Conservation (phyloP, 2,797 vertebrate genomes). For the Amphiprion clarkii region DNA sequence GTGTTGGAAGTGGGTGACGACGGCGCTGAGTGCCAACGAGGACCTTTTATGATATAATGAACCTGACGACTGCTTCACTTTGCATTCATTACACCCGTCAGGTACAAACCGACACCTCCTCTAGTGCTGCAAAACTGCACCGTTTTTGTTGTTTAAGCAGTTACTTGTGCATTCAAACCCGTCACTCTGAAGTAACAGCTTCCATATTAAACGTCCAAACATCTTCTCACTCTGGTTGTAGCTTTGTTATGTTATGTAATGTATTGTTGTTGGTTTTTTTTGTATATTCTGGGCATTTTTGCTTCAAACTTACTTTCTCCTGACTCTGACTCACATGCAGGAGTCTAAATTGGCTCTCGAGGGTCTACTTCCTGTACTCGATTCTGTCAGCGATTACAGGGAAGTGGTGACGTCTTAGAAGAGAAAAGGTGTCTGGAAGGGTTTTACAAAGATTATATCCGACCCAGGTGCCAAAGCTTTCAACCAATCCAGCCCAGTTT, state of each 20-base stretch:
- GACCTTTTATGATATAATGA: constrained; percentile 69
- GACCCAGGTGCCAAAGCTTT: not conserved
- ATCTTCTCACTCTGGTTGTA: not conserved
- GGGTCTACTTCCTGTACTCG: constrained; percentile 26
- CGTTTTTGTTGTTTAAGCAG: constrained; percentile 8
- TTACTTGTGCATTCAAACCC: constrained; percentile 21
- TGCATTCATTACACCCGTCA: constrained; percentile 57
- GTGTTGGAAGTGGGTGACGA: constrained; percentile 51
- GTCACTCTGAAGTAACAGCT: constrained; percentile 1
- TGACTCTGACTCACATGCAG: not conserved
- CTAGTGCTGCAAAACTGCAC: constrained; percentile 7
- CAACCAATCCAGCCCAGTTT: not conserved
- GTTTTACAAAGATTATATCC: not conserved
- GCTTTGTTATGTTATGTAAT: not conserved
- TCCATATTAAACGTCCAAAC: not conserved
- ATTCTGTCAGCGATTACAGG: not conserved
- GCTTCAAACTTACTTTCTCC: not conserved
- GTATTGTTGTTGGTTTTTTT: not conserved
- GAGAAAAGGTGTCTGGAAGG: too few species aligned
- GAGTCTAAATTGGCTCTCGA: constrained; percentile 47
- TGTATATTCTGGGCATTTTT: not conserved
- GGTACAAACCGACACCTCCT: constrained; percentile 28
- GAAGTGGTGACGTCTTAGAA: too few species aligned
- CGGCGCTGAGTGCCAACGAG: constrained; percentile 52
- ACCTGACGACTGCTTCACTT: constrained; percentile 55